A percentile compares a stretch with the other conserved stretches of the same genome.
These are phyloP conservation scores for Perodicticus potto DNA, from an alignment of 2,797 vertebrate genomes.

Conservation along the genomic window DNA sequence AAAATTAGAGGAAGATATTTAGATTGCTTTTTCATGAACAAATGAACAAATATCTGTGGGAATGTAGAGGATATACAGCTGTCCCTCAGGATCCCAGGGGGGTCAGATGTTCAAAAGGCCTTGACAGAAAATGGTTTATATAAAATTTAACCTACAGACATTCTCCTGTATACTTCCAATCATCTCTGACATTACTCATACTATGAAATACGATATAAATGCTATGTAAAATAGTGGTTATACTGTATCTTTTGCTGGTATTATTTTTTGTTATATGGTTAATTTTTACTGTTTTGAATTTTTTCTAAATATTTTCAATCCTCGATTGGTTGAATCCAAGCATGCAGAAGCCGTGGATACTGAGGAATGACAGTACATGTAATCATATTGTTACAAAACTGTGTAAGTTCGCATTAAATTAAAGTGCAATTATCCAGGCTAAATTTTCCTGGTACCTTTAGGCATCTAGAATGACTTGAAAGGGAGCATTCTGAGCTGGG, in stretches of 20 bases:
- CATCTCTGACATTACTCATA: neutral
- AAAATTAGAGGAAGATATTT: slow-evolving; percentile 7
- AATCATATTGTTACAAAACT: neutral
- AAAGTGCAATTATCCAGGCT: neutral
- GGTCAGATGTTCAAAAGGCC: neutral
- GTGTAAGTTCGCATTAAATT: neutral
- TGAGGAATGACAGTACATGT: neutral
- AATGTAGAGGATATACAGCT: neutral
- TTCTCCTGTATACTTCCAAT: neutral
- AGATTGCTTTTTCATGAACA: slow-evolving; percentile 26
- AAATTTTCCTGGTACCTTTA: neutral
- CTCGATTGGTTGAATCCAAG: neutral
- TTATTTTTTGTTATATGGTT: neutral
- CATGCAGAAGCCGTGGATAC: neutral
- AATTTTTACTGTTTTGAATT: neutral
- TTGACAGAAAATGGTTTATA: neutral
- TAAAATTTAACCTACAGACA: neutral
- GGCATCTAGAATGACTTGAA: neutral
- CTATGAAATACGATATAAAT: neutral
- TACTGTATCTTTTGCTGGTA: neutral
- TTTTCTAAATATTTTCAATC: neutral
- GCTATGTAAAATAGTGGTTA: neutral
- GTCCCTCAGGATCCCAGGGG: neutral
- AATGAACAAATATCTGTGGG: neutral
- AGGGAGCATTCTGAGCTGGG: neutral